Conservation (phyloP, 2,113 vertebrate genomes). For the Amphiprion percula region DNA sequence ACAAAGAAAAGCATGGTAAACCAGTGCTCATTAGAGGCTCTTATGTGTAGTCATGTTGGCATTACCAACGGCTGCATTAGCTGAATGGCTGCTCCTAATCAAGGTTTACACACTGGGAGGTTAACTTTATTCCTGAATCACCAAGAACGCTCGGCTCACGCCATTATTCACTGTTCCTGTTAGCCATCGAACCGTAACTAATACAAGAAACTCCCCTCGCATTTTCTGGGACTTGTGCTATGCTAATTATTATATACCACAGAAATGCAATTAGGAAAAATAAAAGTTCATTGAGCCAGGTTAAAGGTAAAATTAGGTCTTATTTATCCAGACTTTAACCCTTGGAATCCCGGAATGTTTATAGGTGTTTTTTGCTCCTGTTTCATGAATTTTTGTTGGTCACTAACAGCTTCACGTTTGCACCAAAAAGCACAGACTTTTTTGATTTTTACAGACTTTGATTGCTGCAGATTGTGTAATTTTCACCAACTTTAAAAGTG, state of each 20-base stretch:
- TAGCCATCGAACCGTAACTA: slow-evolving; percentile 58
- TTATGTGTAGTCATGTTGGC: slow-evolving; percentile 59
- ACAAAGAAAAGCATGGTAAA: slow-evolving; percentile 64
- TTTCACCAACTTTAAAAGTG: too few relatives aligned
- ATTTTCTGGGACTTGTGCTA: slow-evolving; percentile 55
- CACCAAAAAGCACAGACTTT: too few relatives aligned
- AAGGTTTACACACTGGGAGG: slow-evolving; percentile 67
- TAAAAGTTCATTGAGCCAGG: slow-evolving; percentile 16
- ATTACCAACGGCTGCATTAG: slow-evolving; percentile 65
- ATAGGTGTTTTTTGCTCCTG: too few relatives aligned
- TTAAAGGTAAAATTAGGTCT: neutral
- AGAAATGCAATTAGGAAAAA: slow-evolving; percentile 42
- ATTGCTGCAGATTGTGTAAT: too few relatives aligned
- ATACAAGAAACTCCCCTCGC: slow-evolving; percentile 60
- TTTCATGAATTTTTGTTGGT: too few relatives aligned
- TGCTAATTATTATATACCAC: slow-evolving; percentile 51
- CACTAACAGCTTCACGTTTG: too few relatives aligned
- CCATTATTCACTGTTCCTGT: slow-evolving; percentile 68
- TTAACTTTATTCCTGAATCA: slow-evolving; percentile 61
- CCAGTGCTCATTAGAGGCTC: slow-evolving; percentile 60
- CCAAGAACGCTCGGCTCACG: slow-evolving; percentile 26
- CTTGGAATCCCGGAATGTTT: too few relatives aligned
- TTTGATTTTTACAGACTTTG: too few relatives aligned
- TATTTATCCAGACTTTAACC: neutral
- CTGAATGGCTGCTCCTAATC: slow-evolving; percentile 64